These are phyloP conservation scores for Desmophyllum pertusum DNA, from an alignment of 92 coral and sea anemone species.

Conservation along the genomic window DNA sequence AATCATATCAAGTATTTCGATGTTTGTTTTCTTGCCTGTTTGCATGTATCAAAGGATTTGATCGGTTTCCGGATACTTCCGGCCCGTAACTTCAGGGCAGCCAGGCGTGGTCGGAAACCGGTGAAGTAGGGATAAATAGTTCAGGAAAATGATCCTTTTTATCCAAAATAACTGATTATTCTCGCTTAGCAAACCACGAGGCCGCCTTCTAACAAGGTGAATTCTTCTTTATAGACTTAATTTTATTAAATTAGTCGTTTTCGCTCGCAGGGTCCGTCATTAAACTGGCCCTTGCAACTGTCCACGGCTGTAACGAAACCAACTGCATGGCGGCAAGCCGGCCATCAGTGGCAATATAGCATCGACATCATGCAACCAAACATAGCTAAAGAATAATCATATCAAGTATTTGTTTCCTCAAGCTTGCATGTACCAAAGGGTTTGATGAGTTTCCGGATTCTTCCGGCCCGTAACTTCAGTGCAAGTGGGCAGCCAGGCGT, in stretches of 20 bases:
- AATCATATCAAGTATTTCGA: background rate
- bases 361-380: background rate
- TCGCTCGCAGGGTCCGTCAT: background rate
- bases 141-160: conserved; percentile 13
- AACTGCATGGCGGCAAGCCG: background rate
- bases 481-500: background rate
- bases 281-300: background rate
- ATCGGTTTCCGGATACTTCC: background rate
- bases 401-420: background rate
- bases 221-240: background rate
- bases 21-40: background rate
- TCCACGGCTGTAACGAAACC: background rate
- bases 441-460: background rate
- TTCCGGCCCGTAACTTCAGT: background rate
- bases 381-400: background rate
- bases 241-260: background rate
- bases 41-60: background rate
- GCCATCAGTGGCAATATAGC: background rate
- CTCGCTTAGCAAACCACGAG: background rate
- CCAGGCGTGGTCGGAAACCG: conserved; percentile 2
- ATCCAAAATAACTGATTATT: background rate
- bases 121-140: conserved; percentile 3
- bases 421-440: background rate
- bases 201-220: background rate
- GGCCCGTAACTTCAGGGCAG: background rate